These are phyloP conservation scores for Drosophila testacea DNA, from an alignment of 2,888 invertebrate species.

Conservation along the genomic window DNA sequence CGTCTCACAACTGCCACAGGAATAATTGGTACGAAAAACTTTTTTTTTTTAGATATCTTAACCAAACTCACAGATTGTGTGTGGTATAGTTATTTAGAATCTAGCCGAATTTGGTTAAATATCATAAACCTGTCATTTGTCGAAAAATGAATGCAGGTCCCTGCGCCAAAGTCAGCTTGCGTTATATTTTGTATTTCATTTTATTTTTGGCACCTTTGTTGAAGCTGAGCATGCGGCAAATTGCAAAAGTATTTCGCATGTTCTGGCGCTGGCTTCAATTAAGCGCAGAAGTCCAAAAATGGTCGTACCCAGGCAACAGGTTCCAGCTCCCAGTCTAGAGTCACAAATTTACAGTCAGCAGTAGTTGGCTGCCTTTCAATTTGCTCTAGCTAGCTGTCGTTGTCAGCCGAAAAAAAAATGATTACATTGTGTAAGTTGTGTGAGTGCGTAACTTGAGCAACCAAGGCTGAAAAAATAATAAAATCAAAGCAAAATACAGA, in stretches of 20 bases:
- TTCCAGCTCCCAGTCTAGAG: constrained; percentile 9
- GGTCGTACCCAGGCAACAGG: constrained; percentile 52
- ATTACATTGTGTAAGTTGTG: constrained; percentile 63
- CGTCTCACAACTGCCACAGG: too few relatives aligned
- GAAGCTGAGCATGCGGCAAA: constrained; percentile 43
- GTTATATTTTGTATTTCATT: constrained; percentile 26
- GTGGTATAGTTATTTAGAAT: constrained; percentile 45
- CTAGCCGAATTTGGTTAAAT: too few relatives aligned
- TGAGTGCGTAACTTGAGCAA: constrained; percentile 77
- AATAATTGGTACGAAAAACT: too few relatives aligned
- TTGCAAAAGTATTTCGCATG: constrained; percentile 71
- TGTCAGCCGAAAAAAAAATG: constrained; percentile 75
- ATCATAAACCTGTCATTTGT: too few relatives aligned
- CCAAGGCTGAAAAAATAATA: constrained; percentile 36
- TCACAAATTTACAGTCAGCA: constrained; percentile 18
- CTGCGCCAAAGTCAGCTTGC: neutral
- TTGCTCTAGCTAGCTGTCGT: constrained; percentile 63
- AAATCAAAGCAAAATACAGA: constrained; percentile 51
- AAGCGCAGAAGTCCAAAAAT: constrained; percentile 77
- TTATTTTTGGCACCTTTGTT: constrained; percentile 60
- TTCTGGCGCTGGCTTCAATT: constrained; percentile 67
- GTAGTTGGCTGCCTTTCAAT: constrained; percentile 73
- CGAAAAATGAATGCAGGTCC: too few relatives aligned
- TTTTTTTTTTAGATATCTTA: too few relatives aligned
- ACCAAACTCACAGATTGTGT: too few relatives aligned